Evolutionary conservation across 2,113 vertebrate species (phyloP).

Genomic region (Dolichotis patagonum): DNA sequence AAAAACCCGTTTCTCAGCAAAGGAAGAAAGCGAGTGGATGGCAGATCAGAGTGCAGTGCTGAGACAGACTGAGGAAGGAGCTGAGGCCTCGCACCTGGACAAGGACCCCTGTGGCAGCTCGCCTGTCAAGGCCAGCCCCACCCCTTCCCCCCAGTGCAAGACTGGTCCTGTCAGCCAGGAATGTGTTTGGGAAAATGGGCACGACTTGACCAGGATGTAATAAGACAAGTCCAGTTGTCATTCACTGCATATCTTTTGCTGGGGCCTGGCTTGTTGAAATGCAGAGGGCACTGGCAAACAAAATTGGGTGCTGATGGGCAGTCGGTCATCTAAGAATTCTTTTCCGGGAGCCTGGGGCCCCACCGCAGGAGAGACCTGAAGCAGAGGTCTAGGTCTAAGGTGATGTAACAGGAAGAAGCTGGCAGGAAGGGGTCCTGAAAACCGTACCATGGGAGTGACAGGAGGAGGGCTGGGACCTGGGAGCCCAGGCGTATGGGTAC

Average conservation of each 20-base stretch:
- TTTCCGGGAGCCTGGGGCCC: not conserved
- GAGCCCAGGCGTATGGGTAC: not conserved
- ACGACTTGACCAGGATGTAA: not conserved
- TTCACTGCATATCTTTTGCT: not conserved
- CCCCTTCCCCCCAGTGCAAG: conserved; percentile 10
- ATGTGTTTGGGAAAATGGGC: conserved; percentile 28
- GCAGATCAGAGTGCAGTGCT: not conserved
- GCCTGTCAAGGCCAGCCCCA: not conserved
- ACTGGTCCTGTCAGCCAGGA: not conserved
- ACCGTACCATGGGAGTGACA: no score
- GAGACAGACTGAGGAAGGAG: not conserved
- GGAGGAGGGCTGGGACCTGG: not conserved
- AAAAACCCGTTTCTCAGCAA: not conserved
- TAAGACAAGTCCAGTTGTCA: conserved; percentile 1
- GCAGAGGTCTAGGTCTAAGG: not conserved
- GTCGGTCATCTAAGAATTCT: not conserved
- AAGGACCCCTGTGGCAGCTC: not conserved
- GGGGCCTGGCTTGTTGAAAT: not conserved
- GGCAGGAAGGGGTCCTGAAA: not conserved
- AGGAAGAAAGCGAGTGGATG: not conserved
- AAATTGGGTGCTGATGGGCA: not conserved
- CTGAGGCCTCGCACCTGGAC: not conserved
- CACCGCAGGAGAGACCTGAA: not conserved
- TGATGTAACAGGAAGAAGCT: not conserved
- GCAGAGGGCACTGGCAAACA: not conserved